These are phyloP conservation scores for Lacerta viridis DNA, from an alignment of 2,797 vertebrate species.

Conservation along the genomic window DNA sequence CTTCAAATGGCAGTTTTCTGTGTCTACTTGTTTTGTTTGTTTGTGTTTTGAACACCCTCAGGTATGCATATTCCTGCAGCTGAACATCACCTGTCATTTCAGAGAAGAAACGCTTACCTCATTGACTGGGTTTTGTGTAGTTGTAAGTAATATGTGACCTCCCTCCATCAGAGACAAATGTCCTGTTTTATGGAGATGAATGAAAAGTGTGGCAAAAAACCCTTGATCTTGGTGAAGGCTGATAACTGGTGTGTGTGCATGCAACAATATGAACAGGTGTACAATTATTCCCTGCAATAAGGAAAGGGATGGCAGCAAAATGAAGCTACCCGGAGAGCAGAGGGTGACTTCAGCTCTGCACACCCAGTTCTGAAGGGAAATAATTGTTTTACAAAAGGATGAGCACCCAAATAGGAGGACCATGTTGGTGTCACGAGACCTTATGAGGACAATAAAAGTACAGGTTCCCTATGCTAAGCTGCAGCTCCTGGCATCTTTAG, in stretches of 20 bases:
- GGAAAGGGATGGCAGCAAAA: neutral
- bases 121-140: neutral
- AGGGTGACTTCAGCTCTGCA: neutral
- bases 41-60: neutral
- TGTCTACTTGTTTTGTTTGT: neutral
- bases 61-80: neutral
- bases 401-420: neutral
- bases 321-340: neutral
- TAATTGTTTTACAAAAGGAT: no score
- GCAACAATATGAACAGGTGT: no score
- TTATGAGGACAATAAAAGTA: neutral
- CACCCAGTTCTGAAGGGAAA: neutral
- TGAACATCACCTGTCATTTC: neutral
- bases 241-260: no score
- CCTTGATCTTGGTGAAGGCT: neutral
- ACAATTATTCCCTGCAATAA: neutral
- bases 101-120: neutral
- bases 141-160: neutral
- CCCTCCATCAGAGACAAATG: slow-evolving; percentile 11
- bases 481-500: no score
- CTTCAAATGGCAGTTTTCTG: neutral
- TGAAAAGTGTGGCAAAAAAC: slow-evolving; percentile 5
- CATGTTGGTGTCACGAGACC: neutral
- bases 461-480: neutral
- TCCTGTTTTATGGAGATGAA: neutral